phyloP scores from a whole-genome alignment of 1,140 invertebrate genomes.

The Drosophila micromelanica region DNA sequence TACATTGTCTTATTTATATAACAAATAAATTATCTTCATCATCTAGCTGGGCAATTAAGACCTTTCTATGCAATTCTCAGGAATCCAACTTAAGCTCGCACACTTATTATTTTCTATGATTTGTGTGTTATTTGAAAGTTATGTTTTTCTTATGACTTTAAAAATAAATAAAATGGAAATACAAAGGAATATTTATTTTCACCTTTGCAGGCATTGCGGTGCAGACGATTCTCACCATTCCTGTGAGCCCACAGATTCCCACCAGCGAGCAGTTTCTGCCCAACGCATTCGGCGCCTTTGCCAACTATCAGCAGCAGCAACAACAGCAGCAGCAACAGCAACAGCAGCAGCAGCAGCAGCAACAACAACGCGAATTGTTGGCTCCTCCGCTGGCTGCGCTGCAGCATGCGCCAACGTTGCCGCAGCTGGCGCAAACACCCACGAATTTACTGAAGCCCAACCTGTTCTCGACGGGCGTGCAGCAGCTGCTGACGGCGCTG shows the following conservation, averaged over 20 bases:
- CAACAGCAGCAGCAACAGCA: constrained; percentile 58
- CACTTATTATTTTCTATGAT: no score
- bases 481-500: constrained; percentile 78
- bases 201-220: constrained; percentile 91
- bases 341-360: constrained; percentile 40
- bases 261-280: constrained; percentile 85
- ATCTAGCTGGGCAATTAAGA: no score
- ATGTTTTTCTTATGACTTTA: no score
- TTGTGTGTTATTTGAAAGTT: no score
- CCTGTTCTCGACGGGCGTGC: constrained; percentile 81
- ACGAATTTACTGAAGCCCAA: constrained; percentile 84
- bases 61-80: no score
- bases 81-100: no score
- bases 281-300: constrained; percentile 78
- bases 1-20: no score
- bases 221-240: constrained; percentile 97
- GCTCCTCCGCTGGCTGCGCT: constrained; percentile 62
- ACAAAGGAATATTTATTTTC: neutral
- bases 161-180: no score
- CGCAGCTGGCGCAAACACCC: constrained; percentile 73
- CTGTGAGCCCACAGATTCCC: constrained; percentile 93
- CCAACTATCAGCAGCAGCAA: constrained; percentile 68
- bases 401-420: constrained; percentile 68
- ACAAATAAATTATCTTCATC: no score
- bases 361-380: constrained; percentile 56